Base-by-base conservation (phyloP, 2,113 vertebrate species). In the Rousettus leschenaultii region DNA sequence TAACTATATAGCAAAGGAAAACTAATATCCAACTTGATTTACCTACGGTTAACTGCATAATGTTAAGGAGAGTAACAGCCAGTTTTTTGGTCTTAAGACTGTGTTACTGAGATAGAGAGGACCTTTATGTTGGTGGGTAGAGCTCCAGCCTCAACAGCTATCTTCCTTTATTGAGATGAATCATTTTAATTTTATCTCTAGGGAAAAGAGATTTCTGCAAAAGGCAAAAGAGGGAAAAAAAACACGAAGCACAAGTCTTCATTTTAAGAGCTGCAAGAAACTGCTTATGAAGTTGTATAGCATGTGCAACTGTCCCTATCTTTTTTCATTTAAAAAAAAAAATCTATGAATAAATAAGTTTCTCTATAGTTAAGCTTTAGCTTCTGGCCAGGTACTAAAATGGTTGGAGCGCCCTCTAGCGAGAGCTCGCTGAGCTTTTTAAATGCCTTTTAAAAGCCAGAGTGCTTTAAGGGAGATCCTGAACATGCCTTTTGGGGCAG, bases 371-470 rank as follows among this genome's bases (percentile, higher is more conserved):
- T 43, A 96, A 86, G 75, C 15, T 15, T 63, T 63, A 26, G 7
- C 18, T 33, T 68, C 55, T 33, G 33, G 35, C 85, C 57, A 63
- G 19, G 48, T 74, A 89, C 90, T 91, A 43, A 87, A 86, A 89
- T 94, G 82, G 8, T 85, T 89, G 93, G 85, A 89, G 79, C 51
- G 63, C 97, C 97, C 97, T 97, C 97, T 97, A 95, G 97, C 87
- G 97, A 96, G 7, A 71, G 22, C 33, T 91, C 14, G 77, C 24
- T 63, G 2, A 30, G 28, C 48, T 65, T 86, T 89, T 91, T 79
- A 95, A 96, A 87, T 51, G 30, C 43, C 30, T 91, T 86, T 77
- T 85, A 63, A 94, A 94, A 86, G 26, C 19, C 22, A 55, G 19
- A 11, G 6, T 84, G 19, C 70, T 74, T 91, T 80, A 61, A 95